Base-by-base conservation (phyloP, 2,113 vertebrate species). In the Oncorhynchus clarkii region DNA sequence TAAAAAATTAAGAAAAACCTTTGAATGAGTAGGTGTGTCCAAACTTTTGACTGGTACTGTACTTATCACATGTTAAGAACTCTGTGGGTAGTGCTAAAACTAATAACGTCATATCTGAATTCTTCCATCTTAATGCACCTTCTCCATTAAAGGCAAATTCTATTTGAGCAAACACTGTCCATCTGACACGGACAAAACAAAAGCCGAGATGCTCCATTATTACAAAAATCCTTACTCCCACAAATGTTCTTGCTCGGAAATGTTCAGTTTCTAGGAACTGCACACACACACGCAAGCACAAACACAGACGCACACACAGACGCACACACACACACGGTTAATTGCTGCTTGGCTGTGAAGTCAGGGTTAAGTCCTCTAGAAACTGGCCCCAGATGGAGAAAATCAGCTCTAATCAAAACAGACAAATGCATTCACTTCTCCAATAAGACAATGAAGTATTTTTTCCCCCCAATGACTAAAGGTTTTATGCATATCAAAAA, bases 71-170 rank as follows among this genome's bases (percentile, higher is more conserved):
- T 31, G 29, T 45, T 11, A 45, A 45, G 39, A 45, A 45, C 2
- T 45, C 9, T 45, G 39, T 45, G 39, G 9, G 39, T 45, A 45
- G 39, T 11, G 39, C 9, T 45, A 45, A 45, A 45, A 45, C 9
- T 2, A 45, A 45, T 45, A 9, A 45, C 1, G 8, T 39, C 39
- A 39, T 45, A 45, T 45, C 39, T 45, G 9, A 45, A 45, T 45
- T 45, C 2, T 9, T 45, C 39, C 39, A 45, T 45, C 39, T 45
- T 11, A 2, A 45, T 45, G 39, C 39, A 45, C 39, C 9, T 45
- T 45, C 2, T 96, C 96, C 98, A 98, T 99, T 98, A 99, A 97
- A 98, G 95, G 95, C 93, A 94, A 96, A 98, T 98, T 97, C 95
- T 96, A 96, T 99, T 97, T 97, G 95, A 96, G 95, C 93, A 89